phyloP scores from a whole-genome alignment of 1,140 invertebrate species.

The Drosophila pandora region DNA sequence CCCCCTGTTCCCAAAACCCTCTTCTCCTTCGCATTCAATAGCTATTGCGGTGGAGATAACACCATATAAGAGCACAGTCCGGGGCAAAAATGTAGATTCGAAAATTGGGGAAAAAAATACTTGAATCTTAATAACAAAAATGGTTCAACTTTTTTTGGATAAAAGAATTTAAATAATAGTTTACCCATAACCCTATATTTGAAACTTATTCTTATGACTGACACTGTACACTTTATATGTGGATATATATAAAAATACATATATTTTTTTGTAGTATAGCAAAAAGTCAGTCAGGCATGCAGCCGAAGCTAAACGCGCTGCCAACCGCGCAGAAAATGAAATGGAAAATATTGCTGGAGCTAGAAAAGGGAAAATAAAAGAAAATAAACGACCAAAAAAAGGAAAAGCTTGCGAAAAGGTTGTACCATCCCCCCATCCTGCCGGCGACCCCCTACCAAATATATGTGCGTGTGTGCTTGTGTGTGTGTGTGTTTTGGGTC shows the following conservation, averaged over 20 bases:
- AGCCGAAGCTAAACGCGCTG: slow-evolving; percentile 72
- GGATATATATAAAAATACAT: slow-evolving; percentile 29
- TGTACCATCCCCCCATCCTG: slow-evolving; percentile 8
- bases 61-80: slow-evolving; percentile 29
- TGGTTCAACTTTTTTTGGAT: too few species aligned
- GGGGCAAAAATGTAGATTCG: background rate
- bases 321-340: slow-evolving; percentile 76
- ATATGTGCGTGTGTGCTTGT: background rate
- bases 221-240: slow-evolving; percentile 2
- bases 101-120: background rate
- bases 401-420: slow-evolving; percentile 74
- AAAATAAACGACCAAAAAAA: slow-evolving; percentile 75
- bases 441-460: background rate
- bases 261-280: slow-evolving; percentile 20
- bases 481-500: slow-evolving; percentile 9
- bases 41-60: slow-evolving; percentile 72
- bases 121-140: background rate
- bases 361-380: slow-evolving; percentile 65
- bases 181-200: too few species aligned
- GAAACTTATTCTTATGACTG: background rate
- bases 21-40: slow-evolving; percentile 1
- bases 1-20: slow-evolving; percentile 2
- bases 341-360: slow-evolving; percentile 76
- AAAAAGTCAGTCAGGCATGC: slow-evolving; percentile 66
- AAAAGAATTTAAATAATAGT: too few species aligned